Evolutionary conservation across 2,113 vertebrate species (phyloP), one percentile per base, ranked within the genome.

Genomic region (Neogobius melanostomus): DNA sequence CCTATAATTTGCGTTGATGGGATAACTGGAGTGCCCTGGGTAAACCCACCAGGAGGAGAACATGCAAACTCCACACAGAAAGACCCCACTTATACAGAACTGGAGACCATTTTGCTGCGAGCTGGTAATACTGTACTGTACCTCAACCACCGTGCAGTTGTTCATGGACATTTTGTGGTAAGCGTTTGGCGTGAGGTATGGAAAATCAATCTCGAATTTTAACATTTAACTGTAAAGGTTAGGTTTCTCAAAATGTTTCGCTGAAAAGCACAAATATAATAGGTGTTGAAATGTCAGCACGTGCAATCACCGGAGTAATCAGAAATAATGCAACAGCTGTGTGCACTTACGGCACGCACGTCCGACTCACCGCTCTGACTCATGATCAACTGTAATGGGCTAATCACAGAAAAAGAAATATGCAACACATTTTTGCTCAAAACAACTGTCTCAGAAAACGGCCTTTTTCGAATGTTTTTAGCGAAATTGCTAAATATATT

Each of bases 301-400:
- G 36, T 61, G 28, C 15, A 53, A 42, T 12, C 4, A 45, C 21
- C 60, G 12, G 17, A 4, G 51, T 48, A 43, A 17, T 42, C 61
- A 9, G 0, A 7, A 61, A 63, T 47, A 12, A 53, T 14, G 36
- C 9, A 47, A 44, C 64, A 42, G 4, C 6, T 63, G 12, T 57
- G 62, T 45, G 7, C 53, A 61, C 59, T 61, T 44, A n/a, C 36
- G n/a, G 14, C 42, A 14, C 36, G 15, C 12, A 61, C 42, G 16
- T 7, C 42, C 59, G 45, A 12, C 59, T 61, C 59, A 21, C 54
- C 61, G 42, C 44, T 53, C 44, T 72, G 64, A 75, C 45, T 72
- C 49, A 15, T 60, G 66, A 72, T 17, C n/a, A 64, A 64, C 50
- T 46, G 15, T 16, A 11, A 8, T 47, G 50, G 16, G 45, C 15